Base-by-base conservation (phyloP, 2,797 vertebrate species). In the Neopelma chrysocephalum region DNA sequence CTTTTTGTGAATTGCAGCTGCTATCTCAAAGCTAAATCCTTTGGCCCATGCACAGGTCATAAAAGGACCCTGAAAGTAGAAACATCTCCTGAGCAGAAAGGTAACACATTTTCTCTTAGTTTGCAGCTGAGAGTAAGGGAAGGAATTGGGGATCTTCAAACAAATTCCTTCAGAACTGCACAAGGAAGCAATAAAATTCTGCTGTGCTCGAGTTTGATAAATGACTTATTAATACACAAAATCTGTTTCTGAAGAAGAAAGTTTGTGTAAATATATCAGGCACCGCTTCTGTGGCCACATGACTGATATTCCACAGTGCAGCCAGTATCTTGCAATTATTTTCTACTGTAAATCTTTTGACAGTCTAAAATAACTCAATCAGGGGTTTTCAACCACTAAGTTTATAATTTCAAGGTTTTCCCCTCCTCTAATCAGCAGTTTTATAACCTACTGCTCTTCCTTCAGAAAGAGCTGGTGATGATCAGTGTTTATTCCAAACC, bases 401-500 rank as follows among this genome's bases (percentile, higher is more conserved):
- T 94, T 94, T 71, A 73, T 69, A 69, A 92, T 93, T 96, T 89
- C 83, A 80, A 86, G 89, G 91, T 84, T 83, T 56, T 81, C 79
- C 85, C 92, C 66, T 90, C 75, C 64, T 92, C 89, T 95, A 95
- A 94, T 90, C 82, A 95, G 88, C 87, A 92, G 82, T 94, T 97
- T 97, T 92, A 91, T 82, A 96, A 96, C 93, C 96, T 89, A 94
- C 72, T 69, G 64, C 66, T 96, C 88, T 90, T 95, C 87, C 86
- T 95, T 95, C 82, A 66, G 43, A 96, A 72, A 82, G 87, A 85
- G 76, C 78, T 92, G 91, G 93, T 95, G 92, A 92, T 82, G 93
- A 95, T 84, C 87, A 78, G 53, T 92, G 92, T 90, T 97, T 94
- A 82, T 97, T 96, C 95, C 88, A 89, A 95, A 93, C 78, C 75